Evolutionary conservation across 2,888 invertebrate genomes (phyloP), one percentile per base, ranked within the genome.

Genomic region (Drymonia ruficornis): DNA sequence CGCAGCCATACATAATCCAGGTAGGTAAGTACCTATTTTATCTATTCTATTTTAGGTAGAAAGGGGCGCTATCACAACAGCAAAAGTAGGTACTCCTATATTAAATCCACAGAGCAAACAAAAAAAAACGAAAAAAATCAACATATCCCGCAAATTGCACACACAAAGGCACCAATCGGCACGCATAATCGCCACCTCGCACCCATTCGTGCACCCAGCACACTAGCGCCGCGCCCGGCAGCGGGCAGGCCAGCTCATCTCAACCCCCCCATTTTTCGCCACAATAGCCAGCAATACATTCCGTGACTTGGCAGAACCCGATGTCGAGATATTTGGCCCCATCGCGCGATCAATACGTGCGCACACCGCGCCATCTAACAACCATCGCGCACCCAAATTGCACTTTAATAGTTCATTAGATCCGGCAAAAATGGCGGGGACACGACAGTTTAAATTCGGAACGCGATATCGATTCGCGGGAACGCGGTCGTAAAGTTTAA

Each of bases 351-450:
- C 91, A 90, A 92, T 92, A 92, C 87, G 72, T 89, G 91, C 91
- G 91, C 91, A 82, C 83, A 82, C 83, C 84, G 76, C 88, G 91
- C 86, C 90, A 90, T 89, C 91, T 90, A 90, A 78, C 81, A 68
- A 70, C 83, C 83, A 86, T 84, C 91, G 91, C 91, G 91, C 91
- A 92, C 86, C 87, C 84, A 91, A 92, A 91, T 92, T 91, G 87
- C 91, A 92, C 77, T 92, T 91, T 92, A 92, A 92, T 92, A 92
- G 91, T 92, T 91, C 91, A 92, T 92, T 91, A 92, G 91, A 90
- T 90, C 89, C 84, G 77, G 79, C 88, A 90, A 89, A 91, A 91
- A 91, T 91, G 91, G 90, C 86, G 88, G 89, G 87, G 88, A 86
- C 86, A 82, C 78, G 73, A 81, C 85, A 84, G 88, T 91, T 92